phyloP scores from a whole-genome alignment of 2,888 invertebrate species.

The Abrostola tripartita region DNA sequence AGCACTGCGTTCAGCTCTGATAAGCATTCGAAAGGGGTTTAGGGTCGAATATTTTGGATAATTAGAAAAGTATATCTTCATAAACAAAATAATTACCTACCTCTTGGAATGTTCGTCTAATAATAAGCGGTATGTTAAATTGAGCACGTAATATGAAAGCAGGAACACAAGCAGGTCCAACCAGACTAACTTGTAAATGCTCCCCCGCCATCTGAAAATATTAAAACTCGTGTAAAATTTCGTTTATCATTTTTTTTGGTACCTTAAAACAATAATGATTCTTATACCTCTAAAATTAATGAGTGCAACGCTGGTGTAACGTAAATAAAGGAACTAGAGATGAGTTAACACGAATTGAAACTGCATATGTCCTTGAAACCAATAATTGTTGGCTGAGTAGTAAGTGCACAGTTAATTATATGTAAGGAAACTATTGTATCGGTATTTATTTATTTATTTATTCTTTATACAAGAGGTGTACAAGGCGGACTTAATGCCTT shows the following conservation, averaged over 20 bases:
- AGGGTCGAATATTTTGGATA: background rate
- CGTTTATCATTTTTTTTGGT: background rate
- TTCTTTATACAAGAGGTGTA: too few relatives aligned
- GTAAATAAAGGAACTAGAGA: background rate
- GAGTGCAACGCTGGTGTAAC: background rate
- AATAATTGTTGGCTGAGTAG: constrained; percentile 9
- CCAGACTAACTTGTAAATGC: constrained; percentile 98
- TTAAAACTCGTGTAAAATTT: constrained; percentile 20
- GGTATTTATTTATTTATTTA: too few relatives aligned
- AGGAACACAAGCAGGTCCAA: constrained; percentile 94
- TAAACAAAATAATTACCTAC: constrained; percentile 81
- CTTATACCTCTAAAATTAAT: background rate
- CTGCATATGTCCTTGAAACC: constrained; percentile 10
- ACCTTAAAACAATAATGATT: too few relatives aligned
- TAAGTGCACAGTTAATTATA: constrained; percentile 7
- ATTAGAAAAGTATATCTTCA: background rate
- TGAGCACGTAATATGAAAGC: constrained; percentile 93
- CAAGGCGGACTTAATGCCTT: too few relatives aligned
- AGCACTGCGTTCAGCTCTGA: constrained; percentile 2
- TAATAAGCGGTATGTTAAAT: constrained; percentile 92
- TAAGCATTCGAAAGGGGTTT: constrained; percentile 7
- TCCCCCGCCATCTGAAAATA: constrained; percentile 96
- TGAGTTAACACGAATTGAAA: background rate
- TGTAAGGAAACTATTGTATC: constrained; percentile 23
- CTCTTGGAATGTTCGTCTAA: constrained; percentile 91